Percentiles rank a stretch among this genome's conserved stretches.
Evolutionary conservation across 2,888 invertebrate species (phyloP).

Genomic region (Clitarchus hookeri): DNA sequence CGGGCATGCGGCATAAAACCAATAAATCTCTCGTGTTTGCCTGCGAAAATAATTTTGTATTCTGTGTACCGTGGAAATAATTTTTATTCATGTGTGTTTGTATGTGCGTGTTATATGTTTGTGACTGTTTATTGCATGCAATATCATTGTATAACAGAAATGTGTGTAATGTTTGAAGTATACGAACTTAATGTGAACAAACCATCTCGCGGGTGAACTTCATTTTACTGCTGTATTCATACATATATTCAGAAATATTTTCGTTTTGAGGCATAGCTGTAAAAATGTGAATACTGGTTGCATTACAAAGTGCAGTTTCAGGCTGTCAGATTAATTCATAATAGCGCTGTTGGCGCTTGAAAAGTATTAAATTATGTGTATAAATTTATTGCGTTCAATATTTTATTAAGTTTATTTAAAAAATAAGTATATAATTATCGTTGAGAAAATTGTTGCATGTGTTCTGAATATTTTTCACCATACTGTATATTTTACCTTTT

Average conservation of each 20-base stretch:
- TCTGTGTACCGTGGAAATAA: background rate
- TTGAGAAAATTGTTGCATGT: background rate
- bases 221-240: background rate
- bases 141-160: background rate
- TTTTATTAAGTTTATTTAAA: background rate
- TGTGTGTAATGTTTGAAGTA: background rate
- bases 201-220: background rate
- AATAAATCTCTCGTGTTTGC: background rate
- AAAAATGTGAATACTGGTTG: background rate
- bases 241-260: background rate
- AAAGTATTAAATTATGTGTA: background rate
- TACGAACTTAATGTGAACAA: background rate
- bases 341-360: background rate
- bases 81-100: background rate
- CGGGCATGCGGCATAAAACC: background rate
- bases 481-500: background rate
- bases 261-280: background rate
- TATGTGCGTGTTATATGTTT: conserved; percentile 4
- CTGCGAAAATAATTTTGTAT: conserved; percentile 2
- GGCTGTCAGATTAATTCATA: background rate
- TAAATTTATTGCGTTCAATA: background rate
- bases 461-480: background rate
- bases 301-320: background rate
- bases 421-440: background rate
- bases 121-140: background rate